Evolutionary conservation across 2,113 vertebrate genomes (phyloP).

Genomic region (Erythrolamprus reginae): DNA sequence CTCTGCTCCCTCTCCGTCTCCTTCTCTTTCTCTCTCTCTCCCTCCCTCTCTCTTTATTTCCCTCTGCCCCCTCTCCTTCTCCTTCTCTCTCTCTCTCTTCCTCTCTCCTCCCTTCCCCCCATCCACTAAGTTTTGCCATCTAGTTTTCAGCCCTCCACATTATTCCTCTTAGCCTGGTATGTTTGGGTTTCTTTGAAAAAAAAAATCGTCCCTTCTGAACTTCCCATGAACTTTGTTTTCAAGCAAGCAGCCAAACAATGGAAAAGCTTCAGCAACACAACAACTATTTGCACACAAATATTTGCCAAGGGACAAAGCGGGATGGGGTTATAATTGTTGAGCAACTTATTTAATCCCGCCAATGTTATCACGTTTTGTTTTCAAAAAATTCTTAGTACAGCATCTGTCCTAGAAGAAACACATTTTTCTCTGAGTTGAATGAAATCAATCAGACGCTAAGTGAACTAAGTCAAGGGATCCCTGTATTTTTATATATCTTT

Average conservation of each 20-base stretch:
- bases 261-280: constrained; percentile 9
- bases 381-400: neutral
- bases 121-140: constrained; percentile 60
- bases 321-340: neutral
- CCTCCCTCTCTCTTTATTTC: neutral
- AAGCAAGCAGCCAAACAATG: constrained; percentile 46
- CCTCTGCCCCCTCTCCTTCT: constrained; percentile 12
- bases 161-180: constrained; percentile 64
- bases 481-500: neutral
- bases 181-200: constrained; percentile 69
- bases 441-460: neutral
- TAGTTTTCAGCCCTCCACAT: constrained; percentile 69
- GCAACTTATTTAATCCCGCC: neutral
- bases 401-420: neutral
- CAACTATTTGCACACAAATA: no score
- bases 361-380: neutral
- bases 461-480: no score
- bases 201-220: constrained; percentile 76
- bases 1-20: constrained; percentile 28
- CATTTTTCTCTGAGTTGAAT: neutral
- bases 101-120: neutral
- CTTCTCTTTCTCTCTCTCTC: constrained; percentile 23
- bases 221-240: constrained; percentile 66
- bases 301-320: constrained; percentile 43
- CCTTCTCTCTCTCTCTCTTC: constrained; percentile 7